Base-by-base conservation (phyloP, 2,888 invertebrate species). In the Leptopilina syphax region DNA sequence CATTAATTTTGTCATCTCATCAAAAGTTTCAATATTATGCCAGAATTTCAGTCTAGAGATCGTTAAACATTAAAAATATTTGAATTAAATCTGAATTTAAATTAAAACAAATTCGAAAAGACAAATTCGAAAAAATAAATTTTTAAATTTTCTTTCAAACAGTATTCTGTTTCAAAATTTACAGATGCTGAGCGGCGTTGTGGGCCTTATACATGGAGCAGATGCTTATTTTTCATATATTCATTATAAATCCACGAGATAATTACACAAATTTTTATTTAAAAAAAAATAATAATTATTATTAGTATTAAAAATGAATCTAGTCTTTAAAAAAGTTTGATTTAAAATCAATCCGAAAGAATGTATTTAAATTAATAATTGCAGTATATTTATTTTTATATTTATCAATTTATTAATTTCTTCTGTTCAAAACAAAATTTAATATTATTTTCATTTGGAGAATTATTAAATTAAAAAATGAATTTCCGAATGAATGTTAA, bases 161-260 rank as follows among this genome's bases (percentile, higher is more conserved):
- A 18, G 18, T 18, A 18, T 18, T 18, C 18, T 18, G 18, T 18
- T 18, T 18, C 18, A 89, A 89, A 85, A 88, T 85, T 94, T 95
- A 79, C 93, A 97, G 97, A 95, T 96, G 86, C 93, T 97, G 85
- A 97, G 97, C 70, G 95, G 95, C 76, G 93, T 96, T 18, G 94
- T 96, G 34, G 96, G 96, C 24, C 91, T 96, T 54, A 90, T 97
- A 0, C 96, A 97, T 89, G 96, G 95, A 0, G 94, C 95, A 66
- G 97, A 97, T 90, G 96, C 96, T 0, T 96, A 96, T 91, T 93
- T 96, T 86, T 95, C 96, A 0, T 96, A 95, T 87, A 94, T 93
- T 86, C 94, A 95, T 88, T 95, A 94, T 84, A 94, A 93, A 89
- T 94, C 94, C 50, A 93, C 93, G 85, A 93, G 95, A 92, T 95